These are phyloP conservation scores for Yponomeuta malinellus DNA, from an alignment of 2,888 invertebrate species.

Conservation along the genomic window DNA sequence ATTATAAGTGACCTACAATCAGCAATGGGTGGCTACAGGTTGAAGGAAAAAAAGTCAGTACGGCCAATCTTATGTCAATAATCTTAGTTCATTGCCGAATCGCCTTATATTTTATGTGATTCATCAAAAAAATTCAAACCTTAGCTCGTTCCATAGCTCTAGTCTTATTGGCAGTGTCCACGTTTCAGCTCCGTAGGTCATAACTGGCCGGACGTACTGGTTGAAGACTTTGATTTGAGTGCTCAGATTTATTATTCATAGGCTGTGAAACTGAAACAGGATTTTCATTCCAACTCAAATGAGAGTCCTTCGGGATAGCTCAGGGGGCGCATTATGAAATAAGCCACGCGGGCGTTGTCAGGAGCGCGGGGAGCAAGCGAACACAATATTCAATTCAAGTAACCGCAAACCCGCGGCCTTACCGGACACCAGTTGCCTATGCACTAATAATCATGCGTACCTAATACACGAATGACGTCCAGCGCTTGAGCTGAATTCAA, in stretches of 20 bases:
- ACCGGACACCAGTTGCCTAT: not conserved
- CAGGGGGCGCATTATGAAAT: constrained; percentile 4
- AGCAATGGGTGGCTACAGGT: no score
- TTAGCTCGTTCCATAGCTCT: no score
- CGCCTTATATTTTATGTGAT: no score
- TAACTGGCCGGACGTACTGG: no score
- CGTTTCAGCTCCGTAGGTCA: no score
- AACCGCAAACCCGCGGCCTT: not conserved
- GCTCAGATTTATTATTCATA: not conserved
- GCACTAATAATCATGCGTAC: not conserved
- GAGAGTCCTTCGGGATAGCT: not conserved
- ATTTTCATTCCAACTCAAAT: not conserved
- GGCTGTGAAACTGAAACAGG: not conserved
- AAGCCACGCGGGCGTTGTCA: constrained; percentile 6
- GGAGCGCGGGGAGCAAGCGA: not conserved
- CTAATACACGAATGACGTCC: not conserved
- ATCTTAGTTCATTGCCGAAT: no score
- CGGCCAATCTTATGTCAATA: no score
- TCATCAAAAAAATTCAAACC: no score
- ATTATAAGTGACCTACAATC: no score
- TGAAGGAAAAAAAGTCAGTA: no score
- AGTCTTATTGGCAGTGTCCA: no score
- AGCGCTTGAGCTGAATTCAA: not conserved
- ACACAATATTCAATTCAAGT: constrained; percentile 5
- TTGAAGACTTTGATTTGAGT: not conserved